A percentile compares a stretch with the other conserved stretches of the same genome.
phyloP scores from a whole-genome alignment of 37 sponge, comb jelly and placozoan species.

The Sycon ciliatum region DNA sequence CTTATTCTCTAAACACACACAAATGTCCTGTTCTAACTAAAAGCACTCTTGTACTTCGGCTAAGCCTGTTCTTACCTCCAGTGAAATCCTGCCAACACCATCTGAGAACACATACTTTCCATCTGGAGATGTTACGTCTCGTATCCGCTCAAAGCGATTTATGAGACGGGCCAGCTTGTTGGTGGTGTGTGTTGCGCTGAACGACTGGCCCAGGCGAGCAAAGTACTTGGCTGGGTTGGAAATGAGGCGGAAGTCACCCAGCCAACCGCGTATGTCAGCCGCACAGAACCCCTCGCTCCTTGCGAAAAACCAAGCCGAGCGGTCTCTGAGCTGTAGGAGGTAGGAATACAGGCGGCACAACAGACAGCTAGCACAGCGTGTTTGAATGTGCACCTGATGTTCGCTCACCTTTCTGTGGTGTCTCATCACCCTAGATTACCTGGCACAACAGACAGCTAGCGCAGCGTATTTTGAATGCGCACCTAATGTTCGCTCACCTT shows the following conservation, averaged over 20 bases:
- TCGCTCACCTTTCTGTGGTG: too few species aligned
- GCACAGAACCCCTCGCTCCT: not conserved
- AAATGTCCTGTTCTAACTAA: too few species aligned
- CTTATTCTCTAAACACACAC: too few species aligned
- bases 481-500: too few species aligned
- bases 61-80: conserved; percentile 10
- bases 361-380: too few species aligned
- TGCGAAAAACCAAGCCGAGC: not conserved
- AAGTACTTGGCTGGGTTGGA: conserved; percentile 19
- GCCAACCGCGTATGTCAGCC: conserved; percentile 12
- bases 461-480: too few species aligned
- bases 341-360: too few species aligned
- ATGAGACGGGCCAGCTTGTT: not conserved
- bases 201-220: conserved; percentile 28
- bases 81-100: conserved; percentile 35
- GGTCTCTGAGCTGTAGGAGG: conserved; percentile 2
- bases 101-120: conserved; percentile 30
- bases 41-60: too few species aligned
- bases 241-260: conserved; percentile 25
- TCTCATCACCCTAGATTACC: too few species aligned
- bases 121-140: conserved; percentile 23
- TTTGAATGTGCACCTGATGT: too few species aligned
- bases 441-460: too few species aligned
- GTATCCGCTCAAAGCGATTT: not conserved
- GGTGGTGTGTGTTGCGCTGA: conserved; percentile 21